Percentiles rank a stretch among this genome's conserved stretches.
These are phyloP conservation scores for Prenolepis imparis DNA, from an alignment of 2,888 invertebrate genomes.

Conservation along the genomic window DNA sequence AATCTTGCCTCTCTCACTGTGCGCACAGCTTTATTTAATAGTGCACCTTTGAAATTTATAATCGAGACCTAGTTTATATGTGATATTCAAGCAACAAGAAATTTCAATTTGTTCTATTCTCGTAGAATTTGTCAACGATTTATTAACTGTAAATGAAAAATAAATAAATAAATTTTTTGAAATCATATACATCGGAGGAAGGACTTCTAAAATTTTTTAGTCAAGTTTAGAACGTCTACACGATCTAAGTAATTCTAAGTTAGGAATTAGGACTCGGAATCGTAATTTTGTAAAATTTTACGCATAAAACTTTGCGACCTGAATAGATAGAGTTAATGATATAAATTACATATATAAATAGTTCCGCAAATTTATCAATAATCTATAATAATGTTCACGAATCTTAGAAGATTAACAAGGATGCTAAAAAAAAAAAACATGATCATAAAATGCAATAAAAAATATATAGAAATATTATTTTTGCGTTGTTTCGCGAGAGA, in stretches of 20 bases:
- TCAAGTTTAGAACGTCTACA: not conserved
- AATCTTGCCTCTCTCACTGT: not conserved
- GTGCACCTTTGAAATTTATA: not conserved
- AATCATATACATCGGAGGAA: not conserved
- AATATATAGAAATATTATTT: not conserved
- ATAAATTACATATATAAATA: not conserved
- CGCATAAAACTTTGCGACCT: not conserved
- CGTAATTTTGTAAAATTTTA: not conserved
- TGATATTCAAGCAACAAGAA: not conserved
- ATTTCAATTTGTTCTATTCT: constrained; percentile 9
- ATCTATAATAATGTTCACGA: not conserved
- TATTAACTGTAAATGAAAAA: not conserved
- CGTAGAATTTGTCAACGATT: not conserved
- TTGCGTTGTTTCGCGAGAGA: not conserved
- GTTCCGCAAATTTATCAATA: not conserved
- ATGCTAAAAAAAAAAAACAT: not conserved
- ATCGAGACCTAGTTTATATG: not conserved
- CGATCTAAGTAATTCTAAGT: not conserved
- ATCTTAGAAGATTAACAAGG: not conserved
- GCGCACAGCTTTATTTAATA: not conserved
- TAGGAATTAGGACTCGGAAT: not conserved
- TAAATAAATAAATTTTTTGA: not conserved
- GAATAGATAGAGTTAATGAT: not conserved
- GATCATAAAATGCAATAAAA: not conserved
- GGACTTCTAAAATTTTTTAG: not conserved